Evolutionary conservation across 92 coral and sea anemone genomes (phyloP).

Genomic region (Blastomussa wellsi): DNA sequence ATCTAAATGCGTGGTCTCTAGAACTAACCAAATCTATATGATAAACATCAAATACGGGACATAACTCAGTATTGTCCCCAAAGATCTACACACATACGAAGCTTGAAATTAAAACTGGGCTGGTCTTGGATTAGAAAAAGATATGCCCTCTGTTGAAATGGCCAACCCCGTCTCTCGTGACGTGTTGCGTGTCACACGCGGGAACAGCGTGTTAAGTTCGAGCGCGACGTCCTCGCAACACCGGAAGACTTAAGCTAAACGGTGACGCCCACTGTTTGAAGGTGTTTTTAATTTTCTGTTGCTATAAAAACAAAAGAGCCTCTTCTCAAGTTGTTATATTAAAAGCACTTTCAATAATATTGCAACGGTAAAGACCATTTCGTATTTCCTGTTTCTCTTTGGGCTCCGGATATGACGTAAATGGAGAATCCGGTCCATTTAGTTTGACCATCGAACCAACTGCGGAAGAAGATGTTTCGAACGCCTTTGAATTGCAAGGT

Average conservation of each 20-base stretch:
- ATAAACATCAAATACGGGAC: neutral
- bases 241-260: constrained; percentile 45
- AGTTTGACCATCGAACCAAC: constrained; percentile 7
- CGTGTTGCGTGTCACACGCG: constrained; percentile 6
- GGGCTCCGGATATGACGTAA: constrained; percentile 46
- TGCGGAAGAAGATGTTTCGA: constrained; percentile 26
- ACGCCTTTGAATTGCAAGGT: neutral
- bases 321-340: constrained; percentile 6
- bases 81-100: neutral
- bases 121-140: neutral
- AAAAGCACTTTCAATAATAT: constrained; percentile 23
- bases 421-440: constrained; percentile 28
- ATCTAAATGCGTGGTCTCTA: constrained; percentile 1
- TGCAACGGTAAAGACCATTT: constrained; percentile 20
- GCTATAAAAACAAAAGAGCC: constrained; percentile 24
- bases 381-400: constrained; percentile 35
- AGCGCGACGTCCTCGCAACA: constrained; percentile 30
- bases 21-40: neutral
- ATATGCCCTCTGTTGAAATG: neutral
- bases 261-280: constrained; percentile 10
- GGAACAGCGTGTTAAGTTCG: neutral
- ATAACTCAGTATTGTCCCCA: neutral
- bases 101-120: neutral
- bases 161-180: neutral
- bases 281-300: constrained; percentile 16